Base-by-base conservation (phyloP, 1,140 invertebrate genomes). In the Anastatus disparis region DNA sequence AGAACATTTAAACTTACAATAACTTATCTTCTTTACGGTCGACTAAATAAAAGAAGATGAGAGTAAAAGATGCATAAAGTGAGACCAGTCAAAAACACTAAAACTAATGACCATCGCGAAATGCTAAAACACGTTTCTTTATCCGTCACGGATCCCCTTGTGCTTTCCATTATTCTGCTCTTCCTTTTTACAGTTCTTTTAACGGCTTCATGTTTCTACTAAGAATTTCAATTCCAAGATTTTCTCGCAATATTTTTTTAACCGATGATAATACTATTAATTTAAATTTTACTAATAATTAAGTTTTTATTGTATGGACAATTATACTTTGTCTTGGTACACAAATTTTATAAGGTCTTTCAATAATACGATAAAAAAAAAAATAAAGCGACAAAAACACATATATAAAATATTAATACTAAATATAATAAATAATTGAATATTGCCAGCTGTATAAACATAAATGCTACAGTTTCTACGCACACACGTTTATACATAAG, bases 61-160 rank as follows among this genome's bases (percentile, higher is more conserved):
- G 59, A 63, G 40, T 8, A 46, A 61, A 70, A 58, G 53, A 70
- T 59, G 59, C 59, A 70, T 55, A 63, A 42, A 63, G 65, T 22
- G 65, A 38, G 56, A 70, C 38, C 20, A 62, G 70, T 78, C 38
- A 68, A 77, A 77, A 79, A 73, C 72, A 80, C 67, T 59, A 74
- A 66, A 56, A 68, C 74, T 79, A 80, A 81, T 72, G 72, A 77
- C 66, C 55, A 72, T 72, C 65, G 73, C 72, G 67, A 76, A 71
- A 82, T 81, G 79, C 79, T 62, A 10, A 71, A 72, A 82, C 81
- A 83, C 82, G 81, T 78, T 75, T 82, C 63, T 75, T 79, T 78
- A 82, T 83, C 77, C 74, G 81, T 78, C 79, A 82, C 82, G 78
- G 76, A 77, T 78, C 78, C 75, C n/a, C 76, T 73, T 70, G 72